phyloP scores from a whole-genome alignment of 2,113 vertebrate genomes.

The Ia io region DNA sequence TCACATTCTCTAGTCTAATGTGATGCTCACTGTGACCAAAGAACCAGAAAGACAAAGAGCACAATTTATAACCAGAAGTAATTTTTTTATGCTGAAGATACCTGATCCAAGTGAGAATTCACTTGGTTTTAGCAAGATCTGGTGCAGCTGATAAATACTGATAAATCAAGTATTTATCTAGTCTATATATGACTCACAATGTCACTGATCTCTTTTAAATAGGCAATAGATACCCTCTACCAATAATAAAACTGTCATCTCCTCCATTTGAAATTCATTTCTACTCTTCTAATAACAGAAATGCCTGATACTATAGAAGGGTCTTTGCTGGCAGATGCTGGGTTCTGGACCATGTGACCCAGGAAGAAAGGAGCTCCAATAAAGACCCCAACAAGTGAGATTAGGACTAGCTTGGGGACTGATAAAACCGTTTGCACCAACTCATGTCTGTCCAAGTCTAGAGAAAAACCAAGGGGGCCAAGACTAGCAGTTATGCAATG shows the following conservation, averaged over 20 bases:
- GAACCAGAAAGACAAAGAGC: constrained; percentile 1
- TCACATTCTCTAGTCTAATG: not conserved
- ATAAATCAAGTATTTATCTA: not conserved
- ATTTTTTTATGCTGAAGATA: constrained; percentile 12
- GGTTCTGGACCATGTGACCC: not conserved
- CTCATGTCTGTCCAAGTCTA: not conserved
- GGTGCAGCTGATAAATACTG: not conserved
- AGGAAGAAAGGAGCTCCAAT: not conserved
- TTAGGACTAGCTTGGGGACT: not conserved
- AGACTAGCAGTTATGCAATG: not conserved
- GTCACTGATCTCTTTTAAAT: constrained; percentile 20
- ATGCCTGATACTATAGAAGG: not conserved
- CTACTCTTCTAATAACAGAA: not conserved
- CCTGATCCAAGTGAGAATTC: not conserved
- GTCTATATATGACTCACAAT: not conserved
- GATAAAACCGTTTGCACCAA: not conserved
- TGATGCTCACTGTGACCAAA: not conserved
- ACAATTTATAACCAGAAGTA: not conserved
- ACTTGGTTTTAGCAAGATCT: not conserved
- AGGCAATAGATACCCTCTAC: not conserved
- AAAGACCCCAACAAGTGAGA: not conserved
- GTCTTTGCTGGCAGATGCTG: not conserved
- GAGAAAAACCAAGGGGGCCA: not conserved
- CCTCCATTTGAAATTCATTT: not conserved
- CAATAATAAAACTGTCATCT: not conserved